Percentiles rank a stretch among this genome's conserved stretches.
phyloP scores from a whole-genome alignment of 2,113 vertebrate species.

The Melanostigma gelatinosum region DNA sequence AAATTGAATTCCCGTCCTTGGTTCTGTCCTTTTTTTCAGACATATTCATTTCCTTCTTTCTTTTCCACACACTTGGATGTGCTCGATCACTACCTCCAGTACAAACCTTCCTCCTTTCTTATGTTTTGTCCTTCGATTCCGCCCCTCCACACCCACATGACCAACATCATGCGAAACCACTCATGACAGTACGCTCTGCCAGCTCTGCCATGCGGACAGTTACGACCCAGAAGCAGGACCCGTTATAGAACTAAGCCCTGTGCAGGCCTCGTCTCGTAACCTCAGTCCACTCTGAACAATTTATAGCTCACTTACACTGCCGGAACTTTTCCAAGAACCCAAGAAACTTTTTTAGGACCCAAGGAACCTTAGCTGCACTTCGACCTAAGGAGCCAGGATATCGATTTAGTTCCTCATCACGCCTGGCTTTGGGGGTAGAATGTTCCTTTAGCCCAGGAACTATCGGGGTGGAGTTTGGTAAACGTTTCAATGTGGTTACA shows the following conservation, averaged over 20 bases:
- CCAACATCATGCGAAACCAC: constrained; percentile 52
- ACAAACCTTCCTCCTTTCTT: neutral
- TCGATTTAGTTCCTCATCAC: neutral
- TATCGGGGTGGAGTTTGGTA: neutral
- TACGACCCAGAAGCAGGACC: constrained; percentile 19
- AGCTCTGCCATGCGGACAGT: constrained; percentile 52
- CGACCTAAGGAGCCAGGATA: neutral
- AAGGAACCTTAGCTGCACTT: neutral
- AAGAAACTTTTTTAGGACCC: neutral
- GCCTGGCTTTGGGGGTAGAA: neutral
- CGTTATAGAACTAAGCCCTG: constrained; percentile 19
- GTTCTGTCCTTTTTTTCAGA: neutral
- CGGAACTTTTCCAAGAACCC: constrained; percentile 1
- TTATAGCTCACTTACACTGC: neutral
- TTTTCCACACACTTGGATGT: neutral
- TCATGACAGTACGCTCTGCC: constrained; percentile 63
- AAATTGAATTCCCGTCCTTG: neutral
- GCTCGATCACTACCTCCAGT: neutral
- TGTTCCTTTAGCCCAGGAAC: neutral
- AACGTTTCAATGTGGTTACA: neutral
- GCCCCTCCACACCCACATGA: constrained; percentile 42
- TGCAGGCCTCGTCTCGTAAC: constrained; percentile 11
- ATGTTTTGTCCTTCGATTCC: constrained; percentile 24
- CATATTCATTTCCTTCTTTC: neutral
- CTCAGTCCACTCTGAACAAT: constrained; percentile 26